Conservation (phyloP, 2,113 vertebrate genomes). For the Bothrops jararaca region DNA sequence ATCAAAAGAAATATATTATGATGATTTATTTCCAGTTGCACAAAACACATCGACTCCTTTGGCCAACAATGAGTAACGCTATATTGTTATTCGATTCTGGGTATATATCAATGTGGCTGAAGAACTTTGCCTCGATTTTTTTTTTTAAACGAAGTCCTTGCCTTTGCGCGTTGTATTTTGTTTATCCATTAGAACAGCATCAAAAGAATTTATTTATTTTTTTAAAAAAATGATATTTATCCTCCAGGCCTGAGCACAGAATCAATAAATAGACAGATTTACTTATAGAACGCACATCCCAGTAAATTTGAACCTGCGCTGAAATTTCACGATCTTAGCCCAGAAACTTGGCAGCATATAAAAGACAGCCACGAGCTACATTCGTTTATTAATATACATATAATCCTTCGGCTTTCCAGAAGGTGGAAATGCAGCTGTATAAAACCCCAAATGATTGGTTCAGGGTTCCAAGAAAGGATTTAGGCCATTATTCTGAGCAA, state of each 20-base stretch:
- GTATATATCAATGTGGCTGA: constrained; percentile 5
- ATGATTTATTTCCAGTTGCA: accelerated
- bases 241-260: constrained; percentile 39
- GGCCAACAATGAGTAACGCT: neutral
- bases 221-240: constrained; percentile 16
- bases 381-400: constrained; percentile 23
- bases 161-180: constrained; percentile 20
- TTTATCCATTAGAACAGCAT: neutral
- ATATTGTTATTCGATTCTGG: neutral
- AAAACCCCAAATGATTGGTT: neutral
- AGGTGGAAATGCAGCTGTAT: constrained; percentile 15
- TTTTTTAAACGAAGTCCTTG: neutral
- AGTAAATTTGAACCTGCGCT: constrained; percentile 41
- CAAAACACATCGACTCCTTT: neutral
- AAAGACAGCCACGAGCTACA: constrained; percentile 28
- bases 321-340: constrained; percentile 48
- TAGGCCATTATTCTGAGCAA: neutral
- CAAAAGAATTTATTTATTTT: constrained; percentile 17
- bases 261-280: constrained; percentile 21
- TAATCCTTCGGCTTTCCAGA: constrained; percentile 10
- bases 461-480: neutral
- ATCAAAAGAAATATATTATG: constrained; percentile 15
- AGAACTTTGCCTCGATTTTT: constrained; percentile 12
- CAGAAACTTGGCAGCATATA: constrained; percentile 31
- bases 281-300: constrained; percentile 37